A percentile compares a stretch with the other conserved stretches of the same genome.
These are phyloP conservation scores for Dusona sp. DNA, from an alignment of 2,888 invertebrate species.

Conservation along the genomic window DNA sequence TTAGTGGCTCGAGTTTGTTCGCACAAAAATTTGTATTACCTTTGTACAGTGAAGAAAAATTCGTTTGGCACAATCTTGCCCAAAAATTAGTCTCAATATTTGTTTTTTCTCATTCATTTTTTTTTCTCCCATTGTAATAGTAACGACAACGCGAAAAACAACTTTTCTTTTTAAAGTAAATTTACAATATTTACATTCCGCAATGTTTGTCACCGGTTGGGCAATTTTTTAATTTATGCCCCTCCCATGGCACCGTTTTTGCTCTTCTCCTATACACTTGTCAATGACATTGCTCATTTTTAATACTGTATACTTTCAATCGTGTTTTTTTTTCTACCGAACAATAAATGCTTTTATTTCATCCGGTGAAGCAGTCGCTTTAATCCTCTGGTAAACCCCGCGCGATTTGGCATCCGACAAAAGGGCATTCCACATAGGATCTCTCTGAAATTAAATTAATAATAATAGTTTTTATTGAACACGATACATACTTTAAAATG, in stretches of 20 bases:
- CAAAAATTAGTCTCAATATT: not conserved
- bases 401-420: constrained; percentile 77
- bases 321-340: constrained; percentile 46
- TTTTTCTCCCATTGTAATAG: not conserved
- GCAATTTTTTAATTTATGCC: not conserved
- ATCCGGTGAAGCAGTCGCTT: constrained; percentile 68
- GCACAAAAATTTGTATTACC: not conserved
- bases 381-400: constrained; percentile 72
- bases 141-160: not conserved
- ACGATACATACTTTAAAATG: too few relatives aligned
- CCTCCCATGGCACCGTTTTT: constrained; percentile 8
- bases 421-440: constrained; percentile 80
- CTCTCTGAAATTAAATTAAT: constrained; percentile 73
- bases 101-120: too few relatives aligned
- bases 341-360: constrained; percentile 71
- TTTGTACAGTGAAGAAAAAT: not conserved
- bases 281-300: not conserved
- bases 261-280: not conserved
- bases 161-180: not conserved
- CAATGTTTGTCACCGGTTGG: not conserved
- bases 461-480: not conserved
- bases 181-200: constrained; percentile 59
- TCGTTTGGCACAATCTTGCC: not conserved
- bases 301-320: constrained; percentile 27
- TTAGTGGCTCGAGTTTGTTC: not conserved